Conservation (phyloP, 2,888 invertebrate species). For the Conchocele bisecta region DNA sequence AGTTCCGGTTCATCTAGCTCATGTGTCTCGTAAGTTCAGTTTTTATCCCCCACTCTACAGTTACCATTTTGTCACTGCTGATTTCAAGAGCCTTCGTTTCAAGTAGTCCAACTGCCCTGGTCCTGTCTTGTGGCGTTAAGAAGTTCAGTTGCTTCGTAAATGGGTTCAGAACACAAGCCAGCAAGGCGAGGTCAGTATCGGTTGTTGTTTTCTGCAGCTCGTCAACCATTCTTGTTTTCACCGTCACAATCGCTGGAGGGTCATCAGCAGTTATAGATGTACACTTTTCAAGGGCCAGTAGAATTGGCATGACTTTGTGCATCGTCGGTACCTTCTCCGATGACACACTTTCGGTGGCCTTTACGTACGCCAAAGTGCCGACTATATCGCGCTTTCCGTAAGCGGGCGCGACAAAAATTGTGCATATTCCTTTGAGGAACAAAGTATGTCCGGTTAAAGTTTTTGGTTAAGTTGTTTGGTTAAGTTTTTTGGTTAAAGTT, state of each 20-base stretch:
- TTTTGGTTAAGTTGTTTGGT: too few relatives aligned
- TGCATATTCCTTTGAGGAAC: too few relatives aligned
- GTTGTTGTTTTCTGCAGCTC: constrained; percentile 6
- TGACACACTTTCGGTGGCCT: constrained; percentile 19
- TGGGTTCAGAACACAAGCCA: constrained; percentile 4
- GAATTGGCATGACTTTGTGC: constrained; percentile 4
- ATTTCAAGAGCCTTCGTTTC: background rate
- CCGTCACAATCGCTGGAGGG: background rate
- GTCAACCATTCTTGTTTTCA: constrained; percentile 3
- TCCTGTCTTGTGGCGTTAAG: background rate
- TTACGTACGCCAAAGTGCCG: too few relatives aligned
- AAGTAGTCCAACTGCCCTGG: background rate
- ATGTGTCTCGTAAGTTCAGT: too few relatives aligned
- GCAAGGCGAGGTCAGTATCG: background rate
- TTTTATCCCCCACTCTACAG: too few relatives aligned
- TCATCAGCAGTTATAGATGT: background rate
- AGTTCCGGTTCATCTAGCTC: too few relatives aligned
- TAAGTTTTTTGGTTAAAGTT: too few relatives aligned
- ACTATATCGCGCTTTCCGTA: too few relatives aligned
- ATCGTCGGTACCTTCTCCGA: constrained; percentile 9
- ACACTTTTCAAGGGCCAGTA: background rate
- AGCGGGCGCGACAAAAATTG: too few relatives aligned
- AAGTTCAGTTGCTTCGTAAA: constrained; percentile 5
- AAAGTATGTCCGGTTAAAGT: too few relatives aligned
- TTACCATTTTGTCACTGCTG: too few relatives aligned